Conservation (phyloP, 2,113 vertebrate species). For the Etheostoma spectabile region DNA sequence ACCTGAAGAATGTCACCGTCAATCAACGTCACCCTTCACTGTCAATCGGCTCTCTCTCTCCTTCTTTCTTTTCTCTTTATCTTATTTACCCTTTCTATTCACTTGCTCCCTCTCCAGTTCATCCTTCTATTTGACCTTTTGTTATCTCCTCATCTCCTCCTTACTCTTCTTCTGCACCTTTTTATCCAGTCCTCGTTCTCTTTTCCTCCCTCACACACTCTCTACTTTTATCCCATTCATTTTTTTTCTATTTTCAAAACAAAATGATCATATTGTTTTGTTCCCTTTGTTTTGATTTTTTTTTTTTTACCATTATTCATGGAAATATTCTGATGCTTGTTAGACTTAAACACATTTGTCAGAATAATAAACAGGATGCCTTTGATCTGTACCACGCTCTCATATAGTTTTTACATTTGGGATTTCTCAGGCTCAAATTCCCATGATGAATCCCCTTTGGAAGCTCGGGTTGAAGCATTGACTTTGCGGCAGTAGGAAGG, state of each 20-base stretch:
- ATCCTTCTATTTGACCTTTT: slow-evolving; percentile 57
- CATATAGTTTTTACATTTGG: slow-evolving; percentile 55
- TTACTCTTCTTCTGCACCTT: slow-evolving; percentile 24
- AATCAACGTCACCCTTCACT: slow-evolving; percentile 74
- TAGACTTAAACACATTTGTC: slow-evolving; percentile 53
- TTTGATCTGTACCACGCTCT: slow-evolving; percentile 68
- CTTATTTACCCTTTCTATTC: slow-evolving; percentile 28
- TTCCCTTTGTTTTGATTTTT: background rate
- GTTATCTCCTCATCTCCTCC: slow-evolving; percentile 32
- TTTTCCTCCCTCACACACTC: background rate
- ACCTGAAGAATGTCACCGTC: slow-evolving; percentile 79
- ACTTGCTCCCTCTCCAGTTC: slow-evolving; percentile 27
- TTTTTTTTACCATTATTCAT: slow-evolving; percentile 27
- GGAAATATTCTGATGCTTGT: slow-evolving; percentile 42
- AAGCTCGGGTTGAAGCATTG: slow-evolving; percentile 51
- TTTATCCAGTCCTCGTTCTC: background rate
- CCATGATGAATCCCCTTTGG: slow-evolving; percentile 38
- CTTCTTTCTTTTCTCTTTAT: slow-evolving; percentile 21
- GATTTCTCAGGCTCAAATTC: slow-evolving; percentile 59
- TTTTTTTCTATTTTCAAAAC: slow-evolving; percentile 15
- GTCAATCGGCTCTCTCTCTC: slow-evolving; percentile 58
- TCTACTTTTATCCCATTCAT: background rate
- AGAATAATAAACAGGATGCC: slow-evolving; percentile 52
- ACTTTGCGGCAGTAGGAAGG: slow-evolving; percentile 43
- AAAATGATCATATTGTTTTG: slow-evolving; percentile 8